phyloP scores from a whole-genome alignment of 1,140 invertebrate species.

The Oncopodura yosiiana region DNA sequence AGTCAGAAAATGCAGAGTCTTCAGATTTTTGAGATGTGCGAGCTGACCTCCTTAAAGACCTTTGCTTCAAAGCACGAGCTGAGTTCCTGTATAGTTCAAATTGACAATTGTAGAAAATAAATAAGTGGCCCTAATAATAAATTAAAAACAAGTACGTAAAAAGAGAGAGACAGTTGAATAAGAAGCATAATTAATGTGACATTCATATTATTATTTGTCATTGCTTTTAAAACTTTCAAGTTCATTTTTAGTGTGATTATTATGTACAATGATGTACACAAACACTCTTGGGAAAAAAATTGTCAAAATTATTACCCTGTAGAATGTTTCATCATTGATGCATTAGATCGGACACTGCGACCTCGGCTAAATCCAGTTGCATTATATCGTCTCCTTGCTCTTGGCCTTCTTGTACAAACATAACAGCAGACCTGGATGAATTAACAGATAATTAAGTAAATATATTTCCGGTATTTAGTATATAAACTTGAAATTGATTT shows the following conservation, averaged over 20 bases:
- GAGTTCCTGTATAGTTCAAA: background rate
- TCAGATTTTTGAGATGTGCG: slow-evolving; percentile 58
- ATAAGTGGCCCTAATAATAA: slow-evolving; percentile 5
- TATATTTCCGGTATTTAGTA: background rate
- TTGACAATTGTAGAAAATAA: background rate
- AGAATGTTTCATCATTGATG: background rate
- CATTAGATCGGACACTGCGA: slow-evolving; percentile 9
- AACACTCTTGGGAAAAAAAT: too few species aligned
- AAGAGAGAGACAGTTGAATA: background rate
- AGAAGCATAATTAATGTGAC: background rate
- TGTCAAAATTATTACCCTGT: too few species aligned
- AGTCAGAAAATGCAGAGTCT: slow-evolving; percentile 48
- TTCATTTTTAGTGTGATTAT: too few species aligned
- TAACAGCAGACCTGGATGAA: slow-evolving; percentile 56
- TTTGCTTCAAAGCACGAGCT: slow-evolving; percentile 12
- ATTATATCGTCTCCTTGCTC: slow-evolving; percentile 42
- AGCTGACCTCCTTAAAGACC: slow-evolving; percentile 49
- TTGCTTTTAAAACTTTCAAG: too few species aligned
- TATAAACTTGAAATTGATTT: too few species aligned
- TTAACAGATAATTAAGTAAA: background rate
- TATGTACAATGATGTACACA: too few species aligned
- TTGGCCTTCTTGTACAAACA: slow-evolving; percentile 65
- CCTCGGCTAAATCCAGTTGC: slow-evolving; percentile 23
- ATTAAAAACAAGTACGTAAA: background rate
- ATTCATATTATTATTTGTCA: background rate